Conservation (phyloP, 2,113 vertebrate species). For the Narcine bancroftii region DNA sequence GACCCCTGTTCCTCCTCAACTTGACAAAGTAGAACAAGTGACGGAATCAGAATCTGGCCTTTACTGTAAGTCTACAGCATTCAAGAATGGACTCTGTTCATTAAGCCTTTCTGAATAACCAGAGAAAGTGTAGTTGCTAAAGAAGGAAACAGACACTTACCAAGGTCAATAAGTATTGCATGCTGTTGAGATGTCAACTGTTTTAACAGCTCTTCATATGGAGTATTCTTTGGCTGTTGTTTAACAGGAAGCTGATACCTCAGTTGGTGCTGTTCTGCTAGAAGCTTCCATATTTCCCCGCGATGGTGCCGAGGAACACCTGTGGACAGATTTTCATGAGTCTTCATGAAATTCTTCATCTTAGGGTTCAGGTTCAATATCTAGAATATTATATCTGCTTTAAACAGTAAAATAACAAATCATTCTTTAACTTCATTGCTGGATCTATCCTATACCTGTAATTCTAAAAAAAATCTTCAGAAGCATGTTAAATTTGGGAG, state of each 20-base stretch:
- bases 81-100: neutral
- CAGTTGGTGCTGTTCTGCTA: slow-evolving; percentile 82
- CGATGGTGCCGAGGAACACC: slow-evolving; percentile 88
- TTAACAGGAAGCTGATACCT: slow-evolving; percentile 67
- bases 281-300: slow-evolving; percentile 92
- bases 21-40: neutral
- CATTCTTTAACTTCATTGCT: neutral
- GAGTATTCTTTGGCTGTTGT: slow-evolving; percentile 65
- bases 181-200: slow-evolving; percentile 93
- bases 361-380: no score
- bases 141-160: slow-evolving; percentile 54
- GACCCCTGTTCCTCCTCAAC: neutral
- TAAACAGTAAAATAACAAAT: neutral
- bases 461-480: no score
- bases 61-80: neutral
- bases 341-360: neutral
- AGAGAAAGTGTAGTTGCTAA: neutral
- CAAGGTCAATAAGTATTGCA: slow-evolving; percentile 92
- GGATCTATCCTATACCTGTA: no score
- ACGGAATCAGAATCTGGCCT: neutral
- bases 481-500: neutral
- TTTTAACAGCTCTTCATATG: slow-evolving; percentile 91
- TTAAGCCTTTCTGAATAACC: neutral
- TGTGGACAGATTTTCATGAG: slow-evolving; percentile 44
- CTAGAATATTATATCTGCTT: neutral